Evolutionary conservation across 2,113 vertebrate genomes (phyloP).

Genomic region (Sminthopsis crassicaudata): DNA sequence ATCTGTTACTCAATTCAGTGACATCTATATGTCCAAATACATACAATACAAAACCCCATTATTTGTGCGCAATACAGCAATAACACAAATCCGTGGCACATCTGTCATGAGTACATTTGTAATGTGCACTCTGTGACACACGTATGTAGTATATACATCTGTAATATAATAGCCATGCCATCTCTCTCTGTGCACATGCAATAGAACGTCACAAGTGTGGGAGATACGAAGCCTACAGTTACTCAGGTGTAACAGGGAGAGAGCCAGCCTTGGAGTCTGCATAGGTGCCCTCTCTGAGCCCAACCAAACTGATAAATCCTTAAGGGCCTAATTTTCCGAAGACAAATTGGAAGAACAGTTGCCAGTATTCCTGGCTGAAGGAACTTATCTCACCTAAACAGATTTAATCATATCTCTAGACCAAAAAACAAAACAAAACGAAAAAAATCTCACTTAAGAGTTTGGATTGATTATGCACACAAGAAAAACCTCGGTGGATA

Average conservation of each 20-base stretch:
- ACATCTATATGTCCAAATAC: neutral
- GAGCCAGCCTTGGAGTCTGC: neutral
- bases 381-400: neutral
- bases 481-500: neutral
- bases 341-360: neutral
- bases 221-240: accelerated
- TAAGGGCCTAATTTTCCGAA: neutral
- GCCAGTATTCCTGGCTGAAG: neutral
- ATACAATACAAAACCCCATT: neutral
- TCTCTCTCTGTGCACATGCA: neutral
- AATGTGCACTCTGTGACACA: no score
- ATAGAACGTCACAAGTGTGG: neutral
- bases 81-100: neutral
- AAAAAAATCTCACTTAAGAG: neutral
- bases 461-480: neutral
- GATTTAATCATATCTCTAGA: neutral
- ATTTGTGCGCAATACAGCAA: neutral
- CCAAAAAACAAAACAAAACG: neutral
- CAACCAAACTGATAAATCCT: neutral
- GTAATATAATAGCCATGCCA: neutral
- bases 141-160: neutral
- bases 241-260: neutral
- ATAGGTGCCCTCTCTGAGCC: neutral
- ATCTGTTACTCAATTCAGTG: neutral
- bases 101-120: neutral